phyloP scores from a whole-genome alignment of 1,140 invertebrate species.

The Orchestia grillus region DNA sequence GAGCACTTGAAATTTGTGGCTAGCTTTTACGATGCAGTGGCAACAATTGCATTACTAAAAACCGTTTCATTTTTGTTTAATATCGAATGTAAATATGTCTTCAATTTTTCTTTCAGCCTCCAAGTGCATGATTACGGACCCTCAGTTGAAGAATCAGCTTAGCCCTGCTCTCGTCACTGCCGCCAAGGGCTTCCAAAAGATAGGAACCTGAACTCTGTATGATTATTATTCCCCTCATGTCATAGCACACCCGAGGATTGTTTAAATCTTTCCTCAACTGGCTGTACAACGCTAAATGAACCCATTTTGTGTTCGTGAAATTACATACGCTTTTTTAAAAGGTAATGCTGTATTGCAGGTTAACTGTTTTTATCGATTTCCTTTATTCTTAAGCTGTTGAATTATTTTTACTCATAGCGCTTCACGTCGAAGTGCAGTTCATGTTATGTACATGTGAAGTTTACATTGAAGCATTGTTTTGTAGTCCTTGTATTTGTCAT shows the following conservation, averaged over 20 bases:
- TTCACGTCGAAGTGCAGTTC: background rate
- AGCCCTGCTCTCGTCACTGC: background rate
- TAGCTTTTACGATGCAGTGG: too few species aligned
- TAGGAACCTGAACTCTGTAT: background rate
- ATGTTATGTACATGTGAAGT: background rate
- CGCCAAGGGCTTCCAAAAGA: background rate
- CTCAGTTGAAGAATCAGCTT: background rate
- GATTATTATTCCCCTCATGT: background rate
- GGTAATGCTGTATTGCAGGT: too few species aligned
- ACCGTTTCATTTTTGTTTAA: too few species aligned
- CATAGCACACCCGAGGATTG: background rate
- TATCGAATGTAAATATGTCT: background rate
- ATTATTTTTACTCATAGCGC: background rate
- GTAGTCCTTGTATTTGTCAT: background rate
- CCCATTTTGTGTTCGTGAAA: too few species aligned
- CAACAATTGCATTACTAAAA: too few species aligned
- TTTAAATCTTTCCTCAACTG: background rate
- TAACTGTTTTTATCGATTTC: too few species aligned
- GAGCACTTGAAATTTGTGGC: too few species aligned
- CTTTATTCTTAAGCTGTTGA: background rate
- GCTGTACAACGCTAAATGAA: too few species aligned
- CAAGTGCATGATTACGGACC: background rate
- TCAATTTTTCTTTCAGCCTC: background rate
- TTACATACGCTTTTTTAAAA: too few species aligned
- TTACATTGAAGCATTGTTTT: background rate